These are phyloP conservation scores for Ceyx erithaca DNA, from an alignment of 2,797 vertebrate genomes.

Conservation along the genomic window DNA sequence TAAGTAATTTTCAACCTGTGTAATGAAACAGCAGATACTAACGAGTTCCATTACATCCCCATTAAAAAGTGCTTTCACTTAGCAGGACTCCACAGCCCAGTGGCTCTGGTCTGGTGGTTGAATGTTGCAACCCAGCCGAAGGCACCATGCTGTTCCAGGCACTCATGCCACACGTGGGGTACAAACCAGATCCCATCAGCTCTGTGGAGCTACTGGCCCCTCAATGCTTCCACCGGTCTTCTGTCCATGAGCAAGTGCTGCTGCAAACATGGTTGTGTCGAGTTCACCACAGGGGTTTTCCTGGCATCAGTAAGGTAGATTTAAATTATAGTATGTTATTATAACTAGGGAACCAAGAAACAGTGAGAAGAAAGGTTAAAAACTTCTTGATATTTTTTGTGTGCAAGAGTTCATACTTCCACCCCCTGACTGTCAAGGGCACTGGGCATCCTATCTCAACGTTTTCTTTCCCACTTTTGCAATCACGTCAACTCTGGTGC, in stretches of 20 bases:
- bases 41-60: conserved; percentile 11
- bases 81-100: neutral
- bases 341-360: neutral
- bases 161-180: fast-evolving
- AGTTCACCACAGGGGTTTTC: fast-evolving
- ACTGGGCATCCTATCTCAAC: fast-evolving
- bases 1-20: neutral
- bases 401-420: neutral
- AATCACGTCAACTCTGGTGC: fast-evolving
- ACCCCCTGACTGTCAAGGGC: neutral
- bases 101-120: neutral
- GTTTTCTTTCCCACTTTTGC: neutral
- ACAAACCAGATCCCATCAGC: neutral
- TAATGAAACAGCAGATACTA: conserved; percentile 26
- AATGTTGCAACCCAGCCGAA: neutral
- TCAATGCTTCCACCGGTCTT: neutral
- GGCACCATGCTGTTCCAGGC: neutral
- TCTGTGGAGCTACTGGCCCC: fast-evolving
- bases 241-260: neutral
- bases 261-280: neutral
- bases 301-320: neutral
- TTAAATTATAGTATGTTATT: neutral
- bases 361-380: neutral
- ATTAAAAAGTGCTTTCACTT: conserved; percentile 16
- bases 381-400: neutral